Evolutionary conservation across 2,797 vertebrate genomes (phyloP).

Genomic region (Octomys mimax): DNA sequence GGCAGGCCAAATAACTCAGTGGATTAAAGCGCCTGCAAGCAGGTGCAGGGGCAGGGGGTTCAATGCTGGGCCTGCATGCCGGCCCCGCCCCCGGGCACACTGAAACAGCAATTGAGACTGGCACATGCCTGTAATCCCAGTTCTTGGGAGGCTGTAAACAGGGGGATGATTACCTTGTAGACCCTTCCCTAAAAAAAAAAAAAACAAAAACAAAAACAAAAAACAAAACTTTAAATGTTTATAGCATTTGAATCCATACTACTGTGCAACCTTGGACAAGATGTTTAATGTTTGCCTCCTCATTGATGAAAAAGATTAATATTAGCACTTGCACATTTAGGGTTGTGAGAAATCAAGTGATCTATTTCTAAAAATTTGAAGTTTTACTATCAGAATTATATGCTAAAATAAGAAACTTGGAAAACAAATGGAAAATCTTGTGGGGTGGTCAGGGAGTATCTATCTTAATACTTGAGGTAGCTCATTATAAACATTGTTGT

Average conservation of each 20-base stretch:
- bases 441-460: background rate
- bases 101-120: no score
- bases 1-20: no score
- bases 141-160: no score
- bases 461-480: no score
- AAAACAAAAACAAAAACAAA: no score
- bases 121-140: no score
- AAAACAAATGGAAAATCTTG: background rate
- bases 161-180: no score
- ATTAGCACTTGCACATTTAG: background rate
- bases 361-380: background rate
- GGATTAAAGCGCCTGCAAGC: no score
- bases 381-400: background rate
- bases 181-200: no score
- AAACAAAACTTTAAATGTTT: background rate
- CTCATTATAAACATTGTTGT: background rate
- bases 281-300: background rate
- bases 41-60: no score
- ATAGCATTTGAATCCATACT: background rate
- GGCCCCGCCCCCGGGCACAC: no score
- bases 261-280: background rate
- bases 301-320: background rate
- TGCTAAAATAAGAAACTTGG: background rate
- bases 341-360: background rate
- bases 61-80: no score